Evolutionary conservation across 2,797 vertebrate genomes (phyloP), one percentile per base, ranked within the genome.

Genomic region (Anguilla anguilla): DNA sequence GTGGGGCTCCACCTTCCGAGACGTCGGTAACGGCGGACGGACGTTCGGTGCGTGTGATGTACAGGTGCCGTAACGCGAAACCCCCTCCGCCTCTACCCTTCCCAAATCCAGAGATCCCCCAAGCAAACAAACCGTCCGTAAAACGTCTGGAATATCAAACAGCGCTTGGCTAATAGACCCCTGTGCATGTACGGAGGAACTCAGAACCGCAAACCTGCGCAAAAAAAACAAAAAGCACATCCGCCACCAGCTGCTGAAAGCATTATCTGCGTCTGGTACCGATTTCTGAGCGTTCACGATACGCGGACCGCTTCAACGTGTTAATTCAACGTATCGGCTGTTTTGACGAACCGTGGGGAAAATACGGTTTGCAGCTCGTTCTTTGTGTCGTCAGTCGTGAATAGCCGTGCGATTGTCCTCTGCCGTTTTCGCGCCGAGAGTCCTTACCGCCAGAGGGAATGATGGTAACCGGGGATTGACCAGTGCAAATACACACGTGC

Each of bases 71-170:
- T 90, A 84, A 91, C 35, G 72, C 85, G 84, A 82, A 46, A 85
- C 81, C 35, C 31, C 39, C 61, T 13, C 35, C 55, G 7, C 85
- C 39, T 0, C 39, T n/a, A n/a, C 69, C 86, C 84, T 35, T 4
- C 83, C 86, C 35, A 84, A 69, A 74, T 69, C 59, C 86, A 69
- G 39, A 79, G 51, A 84, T 90, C 90, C 64, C 86, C 87, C 31
- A 88, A 86, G 81, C 86, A 88, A n/a, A 22, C 89, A 90, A 88
- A 89, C 89, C 83, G 19, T 90, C 89, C 87, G 91, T 91, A 92
- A 92, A 91, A 90, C 83, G 91, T 93, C 93, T 91, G 86, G 90
- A 91, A 90, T 90, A 90, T 93, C 92, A 92, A 89, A 88, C 92
- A 92, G 4, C 93, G 91, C 92, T 90, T 88, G 85, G 67, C 90